phyloP scores from a whole-genome alignment of 2,888 invertebrate species.

The Sinodicranocentrus sp. region DNA sequence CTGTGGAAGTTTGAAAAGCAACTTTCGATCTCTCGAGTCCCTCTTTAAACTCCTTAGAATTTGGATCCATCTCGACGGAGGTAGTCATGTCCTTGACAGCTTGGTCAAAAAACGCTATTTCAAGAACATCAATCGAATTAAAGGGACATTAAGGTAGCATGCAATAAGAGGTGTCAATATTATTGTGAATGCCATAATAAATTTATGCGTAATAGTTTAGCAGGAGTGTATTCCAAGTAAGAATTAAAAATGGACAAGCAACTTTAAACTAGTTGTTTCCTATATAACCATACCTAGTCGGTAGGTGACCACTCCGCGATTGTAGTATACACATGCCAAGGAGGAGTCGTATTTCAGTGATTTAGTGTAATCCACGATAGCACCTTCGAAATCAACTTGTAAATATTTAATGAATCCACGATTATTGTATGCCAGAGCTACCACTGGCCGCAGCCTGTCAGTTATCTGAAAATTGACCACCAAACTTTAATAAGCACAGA shows the following conservation, averaged over 20 bases:
- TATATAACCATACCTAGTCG: constrained; percentile 79
- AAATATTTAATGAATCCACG: constrained; percentile 78
- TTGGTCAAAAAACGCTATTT: constrained; percentile 76
- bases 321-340: constrained; percentile 78
- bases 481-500: too few species aligned
- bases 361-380: constrained; percentile 78
- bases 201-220: too few species aligned
- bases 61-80: constrained; percentile 75
- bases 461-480: too few species aligned
- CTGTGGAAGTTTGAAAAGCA: not conserved
- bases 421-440: constrained; percentile 78
- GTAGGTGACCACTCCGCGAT: constrained; percentile 79
- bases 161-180: not conserved
- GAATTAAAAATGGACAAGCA: not conserved
- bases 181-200: too few species aligned
- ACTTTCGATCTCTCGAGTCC: constrained; percentile 67
- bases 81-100: constrained; percentile 76
- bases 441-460: too few species aligned
- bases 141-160: not conserved
- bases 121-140: too few species aligned
- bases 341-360: constrained; percentile 77
- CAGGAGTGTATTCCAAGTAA: too few species aligned
- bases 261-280: too few species aligned
- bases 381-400: constrained; percentile 79
- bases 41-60: constrained; percentile 74